These are phyloP conservation scores for Hirtodrosophila histrioides DNA, from an alignment of 2,888 invertebrate genomes.

Conservation along the genomic window DNA sequence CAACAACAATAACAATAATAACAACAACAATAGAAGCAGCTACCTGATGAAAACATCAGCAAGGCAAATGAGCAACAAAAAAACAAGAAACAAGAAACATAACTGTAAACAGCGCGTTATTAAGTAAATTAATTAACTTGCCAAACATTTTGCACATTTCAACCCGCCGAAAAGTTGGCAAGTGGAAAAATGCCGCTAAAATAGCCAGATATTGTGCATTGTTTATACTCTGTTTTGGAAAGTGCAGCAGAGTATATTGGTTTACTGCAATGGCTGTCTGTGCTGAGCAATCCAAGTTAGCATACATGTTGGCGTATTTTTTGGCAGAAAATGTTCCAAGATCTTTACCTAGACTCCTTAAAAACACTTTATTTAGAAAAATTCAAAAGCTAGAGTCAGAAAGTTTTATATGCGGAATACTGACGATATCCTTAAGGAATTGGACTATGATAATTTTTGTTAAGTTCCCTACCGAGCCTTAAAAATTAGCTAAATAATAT, in stretches of 20 bases:
- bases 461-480: no score
- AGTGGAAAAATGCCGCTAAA: conserved; percentile 67
- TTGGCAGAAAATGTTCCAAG: no score
- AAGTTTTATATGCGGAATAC: no score
- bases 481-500: no score
- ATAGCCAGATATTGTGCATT: conserved; percentile 75
- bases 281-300: no score
- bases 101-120: conserved; percentile 59
- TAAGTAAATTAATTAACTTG: conserved; percentile 73
- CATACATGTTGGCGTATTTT: no score
- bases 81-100: conserved; percentile 19
- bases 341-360: no score
- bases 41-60: conserved; percentile 52
- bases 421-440: no score
- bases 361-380: no score
- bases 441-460: no score
- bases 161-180: conserved; percentile 21
- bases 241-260: background rate
- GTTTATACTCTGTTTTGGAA: conserved; percentile 29
- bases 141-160: conserved; percentile 56
- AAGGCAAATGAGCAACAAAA: conserved; percentile 42
- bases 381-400: no score
- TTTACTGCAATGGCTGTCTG: no score
- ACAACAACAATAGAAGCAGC: conserved; percentile 23
- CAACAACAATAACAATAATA: conserved; percentile 13